phyloP scores from a whole-genome alignment of 2,888 invertebrate genomes.

The Tridacna crocea region DNA sequence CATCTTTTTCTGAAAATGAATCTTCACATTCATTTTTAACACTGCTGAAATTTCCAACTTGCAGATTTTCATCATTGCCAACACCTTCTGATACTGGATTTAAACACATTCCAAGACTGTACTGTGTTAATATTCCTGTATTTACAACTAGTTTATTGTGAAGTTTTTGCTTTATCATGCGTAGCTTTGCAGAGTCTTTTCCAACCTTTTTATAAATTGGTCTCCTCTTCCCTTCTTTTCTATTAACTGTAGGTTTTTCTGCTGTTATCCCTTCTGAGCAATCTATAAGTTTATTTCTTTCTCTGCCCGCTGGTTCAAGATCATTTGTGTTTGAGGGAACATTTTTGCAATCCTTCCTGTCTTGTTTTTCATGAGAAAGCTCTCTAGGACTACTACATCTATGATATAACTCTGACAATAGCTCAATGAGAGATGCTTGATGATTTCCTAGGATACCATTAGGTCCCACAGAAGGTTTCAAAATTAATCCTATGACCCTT shows the following conservation, averaged over 20 bases:
- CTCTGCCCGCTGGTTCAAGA: background rate
- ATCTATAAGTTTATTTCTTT: background rate
- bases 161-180: too few relatives aligned
- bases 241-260: background rate
- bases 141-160: too few relatives aligned
- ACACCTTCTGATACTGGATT: too few relatives aligned
- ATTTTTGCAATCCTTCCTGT: background rate
- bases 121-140: too few relatives aligned
- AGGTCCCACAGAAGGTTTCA: background rate
- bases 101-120: too few relatives aligned
- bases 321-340: background rate
- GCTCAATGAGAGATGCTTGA: background rate
- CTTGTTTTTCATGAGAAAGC: background rate
- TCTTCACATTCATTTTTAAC: too few relatives aligned
- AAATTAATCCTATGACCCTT: background rate
- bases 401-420: too few relatives aligned
- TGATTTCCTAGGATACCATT: background rate
- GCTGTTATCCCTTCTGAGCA: background rate
- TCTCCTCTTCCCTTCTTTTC: background rate
- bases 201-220: background rate
- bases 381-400: background rate
- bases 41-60: too few relatives aligned
- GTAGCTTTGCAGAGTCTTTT: background rate
- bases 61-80: too few relatives aligned
- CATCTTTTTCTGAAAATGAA: too few relatives aligned